Conservation (phyloP, 2,888 invertebrate genomes). For the Platerodrilus igneus region DNA sequence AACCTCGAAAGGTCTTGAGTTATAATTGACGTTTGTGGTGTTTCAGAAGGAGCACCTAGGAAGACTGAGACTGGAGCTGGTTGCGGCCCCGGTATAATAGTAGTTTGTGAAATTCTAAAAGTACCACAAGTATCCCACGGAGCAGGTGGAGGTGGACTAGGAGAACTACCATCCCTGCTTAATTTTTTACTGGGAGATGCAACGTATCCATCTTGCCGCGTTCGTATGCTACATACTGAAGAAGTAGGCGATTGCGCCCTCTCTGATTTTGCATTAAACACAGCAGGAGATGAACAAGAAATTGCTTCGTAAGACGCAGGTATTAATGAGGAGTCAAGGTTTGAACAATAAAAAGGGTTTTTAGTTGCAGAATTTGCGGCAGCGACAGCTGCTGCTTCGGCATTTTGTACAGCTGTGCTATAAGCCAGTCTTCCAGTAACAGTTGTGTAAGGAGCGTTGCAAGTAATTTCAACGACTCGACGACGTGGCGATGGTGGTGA, state of each 20-base stretch:
- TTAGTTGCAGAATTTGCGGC: slow-evolving; percentile 38
- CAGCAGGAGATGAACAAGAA: slow-evolving; percentile 51
- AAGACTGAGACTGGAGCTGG: slow-evolving; percentile 47
- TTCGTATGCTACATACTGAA: slow-evolving; percentile 61
- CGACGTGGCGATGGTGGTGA: slow-evolving; percentile 56
- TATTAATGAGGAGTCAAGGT: slow-evolving; percentile 49
- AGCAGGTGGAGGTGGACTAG: slow-evolving; percentile 79
- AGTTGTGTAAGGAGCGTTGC: slow-evolving; percentile 60
- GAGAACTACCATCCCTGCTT: slow-evolving; percentile 44
- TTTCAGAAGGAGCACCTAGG: slow-evolving; percentile 43
- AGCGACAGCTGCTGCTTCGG: slow-evolving; percentile 43
- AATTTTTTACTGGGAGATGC: slow-evolving; percentile 38
- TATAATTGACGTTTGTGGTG: slow-evolving; percentile 42
- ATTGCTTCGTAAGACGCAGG: slow-evolving; percentile 51
- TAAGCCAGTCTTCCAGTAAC: slow-evolving; percentile 63
- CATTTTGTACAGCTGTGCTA: slow-evolving; percentile 60
- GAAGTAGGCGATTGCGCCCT: slow-evolving; percentile 59
- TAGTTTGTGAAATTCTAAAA: slow-evolving; percentile 48
- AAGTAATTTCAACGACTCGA: slow-evolving; percentile 54
- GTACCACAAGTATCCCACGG: slow-evolving; percentile 61
- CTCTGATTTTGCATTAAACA: slow-evolving; percentile 52
- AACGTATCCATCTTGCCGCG: slow-evolving; percentile 60
- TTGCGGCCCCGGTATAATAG: slow-evolving; percentile 32
- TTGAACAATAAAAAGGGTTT: slow-evolving; percentile 45
- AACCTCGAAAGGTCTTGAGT: slow-evolving; percentile 51